These are phyloP conservation scores for Macropus fuliginosus DNA, from an alignment of 2,797 vertebrate genomes.

Conservation along the genomic window DNA sequence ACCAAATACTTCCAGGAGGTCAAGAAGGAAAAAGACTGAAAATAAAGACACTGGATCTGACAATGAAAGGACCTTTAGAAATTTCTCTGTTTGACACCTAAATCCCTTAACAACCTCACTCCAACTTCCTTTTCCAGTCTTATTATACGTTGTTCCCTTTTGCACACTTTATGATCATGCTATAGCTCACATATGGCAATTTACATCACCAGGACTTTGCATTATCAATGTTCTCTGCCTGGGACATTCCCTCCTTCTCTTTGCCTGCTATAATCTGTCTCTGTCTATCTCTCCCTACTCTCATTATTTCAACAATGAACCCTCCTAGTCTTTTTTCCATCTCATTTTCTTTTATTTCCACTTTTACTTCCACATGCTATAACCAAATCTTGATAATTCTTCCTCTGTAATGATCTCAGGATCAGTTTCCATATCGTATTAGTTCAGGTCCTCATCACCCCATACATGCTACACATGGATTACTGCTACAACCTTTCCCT, in stretches of 20 bases:
- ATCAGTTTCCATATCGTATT: neutral
- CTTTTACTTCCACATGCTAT: neutral
- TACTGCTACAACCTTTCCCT: neutral
- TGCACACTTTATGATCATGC: neutral
- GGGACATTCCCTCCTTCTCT: neutral
- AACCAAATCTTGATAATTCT: neutral
- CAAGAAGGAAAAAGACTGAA: no score
- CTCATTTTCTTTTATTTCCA: neutral
- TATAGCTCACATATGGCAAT: neutral
- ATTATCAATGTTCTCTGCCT: neutral
- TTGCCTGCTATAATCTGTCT: neutral
- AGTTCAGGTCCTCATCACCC: neutral
- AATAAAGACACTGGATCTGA: no score
- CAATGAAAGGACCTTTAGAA: no score
- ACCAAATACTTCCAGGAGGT: neutral
- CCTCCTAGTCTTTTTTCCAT: neutral
- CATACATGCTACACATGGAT: constrained; percentile 1
- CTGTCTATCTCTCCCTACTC: neutral
- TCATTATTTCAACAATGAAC: neutral
- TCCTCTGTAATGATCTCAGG: no score
- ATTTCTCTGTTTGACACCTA: neutral
- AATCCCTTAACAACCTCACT: neutral
- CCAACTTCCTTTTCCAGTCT: neutral
- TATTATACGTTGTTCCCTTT: neutral
- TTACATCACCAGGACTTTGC: neutral